Base-by-base conservation (phyloP, 2,888 invertebrate genomes). In the Caenorhabditis drosophilae region DNA sequence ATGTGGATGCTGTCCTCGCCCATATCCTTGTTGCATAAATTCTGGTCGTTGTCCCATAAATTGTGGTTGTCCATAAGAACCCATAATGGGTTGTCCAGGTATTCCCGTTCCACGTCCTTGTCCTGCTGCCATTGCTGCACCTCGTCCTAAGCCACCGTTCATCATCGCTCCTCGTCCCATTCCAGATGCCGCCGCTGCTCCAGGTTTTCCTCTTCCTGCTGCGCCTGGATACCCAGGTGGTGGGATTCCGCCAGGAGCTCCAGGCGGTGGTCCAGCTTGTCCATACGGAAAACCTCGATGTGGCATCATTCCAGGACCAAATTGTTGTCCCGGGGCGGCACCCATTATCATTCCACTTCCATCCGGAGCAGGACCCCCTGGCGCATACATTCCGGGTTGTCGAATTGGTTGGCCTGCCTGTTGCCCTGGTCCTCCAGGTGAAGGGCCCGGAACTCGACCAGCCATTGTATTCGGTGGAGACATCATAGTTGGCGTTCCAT, bases 401-500 rank as follows among this genome's bases (percentile, higher is more conserved):
- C 66, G 60, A 3, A 64, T 55, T 35, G 35, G 58, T 22, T 31
- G 48, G 2, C n/a, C 44, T 22, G 50, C 46, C 42, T 20, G 41
- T 52, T 44, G 58, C 27, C 48, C 58, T 23, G 62, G 67, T 15
- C 57, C 67, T 9, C 69, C 63, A 2, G 72, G 71, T 34, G 66
- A 60, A 0, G 71, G 68, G 18, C 72, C 72, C 0, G 68, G 62
- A 1, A 57, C 61, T 22, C 61, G 49, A 12, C 52, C 56, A 18
- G 41, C 51, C 59, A 67, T 67, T 11, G 38, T 12, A 25, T 45
- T 60, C 20, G 73, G 73, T 2, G 73, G 73, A 1, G 73, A 73
- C 67, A 73, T 64, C 67, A 73, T 73, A 15, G 69, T 55, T 15
- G 64, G 54, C 18, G 57, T 53, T 1, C 63, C 64, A 25, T 69